Conservation (phyloP, 2,888 invertebrate genomes). For the Coremacera marginata region DNA sequence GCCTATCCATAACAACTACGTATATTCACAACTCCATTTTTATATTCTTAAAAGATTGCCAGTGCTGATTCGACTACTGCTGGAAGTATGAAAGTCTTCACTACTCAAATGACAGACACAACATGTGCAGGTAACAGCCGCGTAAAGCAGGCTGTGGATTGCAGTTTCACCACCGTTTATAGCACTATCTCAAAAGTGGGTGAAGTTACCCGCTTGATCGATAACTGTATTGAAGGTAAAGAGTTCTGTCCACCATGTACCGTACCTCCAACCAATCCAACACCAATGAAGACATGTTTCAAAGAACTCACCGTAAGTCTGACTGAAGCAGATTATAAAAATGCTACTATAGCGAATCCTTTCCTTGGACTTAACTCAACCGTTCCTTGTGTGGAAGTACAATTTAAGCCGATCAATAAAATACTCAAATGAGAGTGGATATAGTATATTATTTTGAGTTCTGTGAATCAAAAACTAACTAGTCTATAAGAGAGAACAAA, state of each 20-base stretch:
- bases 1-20: background rate
- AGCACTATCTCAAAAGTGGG: conserved; percentile 29
- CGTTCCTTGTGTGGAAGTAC: background rate
- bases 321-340: background rate
- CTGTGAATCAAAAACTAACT: too few relatives aligned
- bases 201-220: conserved; percentile 33
- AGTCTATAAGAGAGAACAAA: too few relatives aligned
- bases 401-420: background rate
- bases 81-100: conserved; percentile 37
- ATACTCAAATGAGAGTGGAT: too few relatives aligned
- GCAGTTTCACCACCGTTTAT: conserved; percentile 31
- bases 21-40: background rate
- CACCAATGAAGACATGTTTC: conserved; percentile 2
- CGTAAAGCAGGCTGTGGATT: conserved; percentile 35
- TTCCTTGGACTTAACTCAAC: conserved; percentile 29
- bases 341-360: conserved; percentile 39
- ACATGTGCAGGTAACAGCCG: conserved; percentile 31
- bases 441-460: too few relatives aligned
- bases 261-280: background rate
- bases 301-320: conserved; percentile 9
- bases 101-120: conserved; percentile 14
- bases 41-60: conserved; percentile 10
- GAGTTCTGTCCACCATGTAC: conserved; percentile 17
- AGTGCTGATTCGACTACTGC: conserved; percentile 25
- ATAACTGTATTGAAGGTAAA: conserved; percentile 39